A percentile compares a stretch with the other conserved stretches of the same genome.
phyloP scores from a whole-genome alignment of 1,140 invertebrate species.

The Caenorhabditis elegans region DNA sequence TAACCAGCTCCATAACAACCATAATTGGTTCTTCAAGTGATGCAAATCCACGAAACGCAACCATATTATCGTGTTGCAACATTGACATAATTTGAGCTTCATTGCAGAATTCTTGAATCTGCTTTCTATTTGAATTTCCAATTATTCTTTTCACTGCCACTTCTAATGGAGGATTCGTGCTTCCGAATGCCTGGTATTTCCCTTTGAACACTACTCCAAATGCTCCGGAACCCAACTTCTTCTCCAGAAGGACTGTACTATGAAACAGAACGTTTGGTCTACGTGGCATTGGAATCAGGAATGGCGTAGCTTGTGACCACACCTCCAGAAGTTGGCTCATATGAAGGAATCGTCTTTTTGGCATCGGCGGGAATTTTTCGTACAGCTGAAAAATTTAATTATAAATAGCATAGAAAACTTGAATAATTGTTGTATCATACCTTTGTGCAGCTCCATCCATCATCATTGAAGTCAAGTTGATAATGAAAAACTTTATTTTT shows the following conservation, averaged over 20 bases:
- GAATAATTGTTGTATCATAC: no score
- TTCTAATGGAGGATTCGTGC: not conserved
- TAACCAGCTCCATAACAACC: not conserved
- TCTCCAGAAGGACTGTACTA: not conserved
- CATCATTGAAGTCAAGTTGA: not conserved
- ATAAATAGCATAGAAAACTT: no score
- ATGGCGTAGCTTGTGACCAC: not conserved
- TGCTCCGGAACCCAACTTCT: not conserved
- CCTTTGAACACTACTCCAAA: not conserved
- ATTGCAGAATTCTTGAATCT: not conserved
- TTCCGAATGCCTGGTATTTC: not conserved
- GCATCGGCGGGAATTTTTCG: not conserved
- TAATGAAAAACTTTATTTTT: not conserved
- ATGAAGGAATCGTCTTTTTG: not conserved
- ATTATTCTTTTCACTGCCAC: not conserved
- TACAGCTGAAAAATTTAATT: not conserved
- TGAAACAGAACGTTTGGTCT: not conserved
- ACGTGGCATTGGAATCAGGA: not conserved
- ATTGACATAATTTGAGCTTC: not conserved
- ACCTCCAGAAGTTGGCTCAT: not conserved
- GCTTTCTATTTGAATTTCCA: not conserved
- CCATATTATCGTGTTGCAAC: not conserved
- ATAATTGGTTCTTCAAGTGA: not conserved
- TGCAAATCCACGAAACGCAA: not conserved
- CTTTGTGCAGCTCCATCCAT: not conserved